phyloP scores from a whole-genome alignment of 2,797 vertebrate genomes.

The Gobionotothen gibberifrons region DNA sequence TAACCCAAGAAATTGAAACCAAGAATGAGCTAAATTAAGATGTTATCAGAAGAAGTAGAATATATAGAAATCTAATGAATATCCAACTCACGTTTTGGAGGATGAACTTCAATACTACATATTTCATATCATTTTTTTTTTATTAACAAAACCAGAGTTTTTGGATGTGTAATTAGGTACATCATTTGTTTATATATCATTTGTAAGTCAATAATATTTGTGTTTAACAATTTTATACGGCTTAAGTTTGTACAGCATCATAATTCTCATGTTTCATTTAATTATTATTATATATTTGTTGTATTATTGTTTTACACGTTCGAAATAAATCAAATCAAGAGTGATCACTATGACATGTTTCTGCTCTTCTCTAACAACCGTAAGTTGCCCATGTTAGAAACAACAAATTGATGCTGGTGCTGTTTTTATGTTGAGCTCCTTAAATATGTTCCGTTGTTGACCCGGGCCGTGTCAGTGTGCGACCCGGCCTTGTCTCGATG shows the following conservation, averaged over 20 bases:
- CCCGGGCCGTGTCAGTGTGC: conserved; percentile 32
- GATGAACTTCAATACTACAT: neutral
- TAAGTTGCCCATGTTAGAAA: neutral
- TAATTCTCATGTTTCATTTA: too few species aligned
- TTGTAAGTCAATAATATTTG: too few species aligned
- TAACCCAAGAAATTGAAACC: neutral
- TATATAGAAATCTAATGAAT: neutral
- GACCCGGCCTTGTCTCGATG: conserved; percentile 40
- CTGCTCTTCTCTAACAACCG: neutral
- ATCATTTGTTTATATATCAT: too few species aligned
- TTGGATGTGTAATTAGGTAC: too few species aligned
- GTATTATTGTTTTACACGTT: too few species aligned
- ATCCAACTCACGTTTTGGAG: neutral
- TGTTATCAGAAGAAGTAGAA: neutral
- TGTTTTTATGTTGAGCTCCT: conserved; percentile 9
- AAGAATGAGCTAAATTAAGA: neutral
- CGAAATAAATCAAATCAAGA: too few species aligned
- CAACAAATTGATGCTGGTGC: neutral
- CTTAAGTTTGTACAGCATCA: too few species aligned
- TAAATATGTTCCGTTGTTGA: neutral
- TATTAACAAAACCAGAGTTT: neutral
- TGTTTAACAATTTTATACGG: too few species aligned
- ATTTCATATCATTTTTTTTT: neutral
- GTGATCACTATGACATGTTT: too few species aligned
- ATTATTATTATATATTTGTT: too few species aligned